Base-by-base conservation (phyloP, 2,888 invertebrate species). In the Himalopsyche tibetana region DNA sequence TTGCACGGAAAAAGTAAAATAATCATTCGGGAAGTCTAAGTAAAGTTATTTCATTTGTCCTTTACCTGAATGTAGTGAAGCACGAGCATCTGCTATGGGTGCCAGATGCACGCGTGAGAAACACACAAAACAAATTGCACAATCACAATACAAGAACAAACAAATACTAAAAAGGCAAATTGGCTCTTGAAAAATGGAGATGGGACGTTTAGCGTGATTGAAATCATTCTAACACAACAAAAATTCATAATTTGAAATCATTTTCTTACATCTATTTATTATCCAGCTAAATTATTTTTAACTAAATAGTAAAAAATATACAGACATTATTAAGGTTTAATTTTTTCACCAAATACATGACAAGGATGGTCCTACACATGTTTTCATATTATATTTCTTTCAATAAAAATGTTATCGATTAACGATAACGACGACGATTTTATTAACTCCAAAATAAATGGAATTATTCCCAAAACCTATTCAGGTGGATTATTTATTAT, bases 61-160 rank as follows among this genome's bases (percentile, higher is more conserved):
- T 89, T 91, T 91, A 91, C 91, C 91, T 91, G 91, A 86, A 91
- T 91, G 89, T 90, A 91, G 90, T 91, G 91, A 87, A 91, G 91
- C 86, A 90, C 90, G 90, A 90, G 89, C 90, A 90, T 91, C 91
- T 91, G 91, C 89, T 89, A 90, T 87, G 86, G 87, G 85, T 87
- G 86, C 79, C 80, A 84, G 85, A 86, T 84, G 86, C 85, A 86
- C 82, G 74, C 74, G 85, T 69, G 85, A 88, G 86, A 88, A 86
- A 88, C 86, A 86, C 86, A 88, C 87, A 88, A 88, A 84, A 88
- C 83, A 88, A 85, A 88, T 83, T 74, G 84, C 87, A 88, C 88
- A 86, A 87, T 88, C 87, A 87, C 87, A 86, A 88, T 87, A 85
- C 83, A 86, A 87, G 82, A 87, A 87, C 85, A 88, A 42, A 87